Percentiles rank a stretch among this genome's conserved stretches.
Conservation (phyloP, 2,113 vertebrate species). For the Epinephelus fuscoguttatus region DNA sequence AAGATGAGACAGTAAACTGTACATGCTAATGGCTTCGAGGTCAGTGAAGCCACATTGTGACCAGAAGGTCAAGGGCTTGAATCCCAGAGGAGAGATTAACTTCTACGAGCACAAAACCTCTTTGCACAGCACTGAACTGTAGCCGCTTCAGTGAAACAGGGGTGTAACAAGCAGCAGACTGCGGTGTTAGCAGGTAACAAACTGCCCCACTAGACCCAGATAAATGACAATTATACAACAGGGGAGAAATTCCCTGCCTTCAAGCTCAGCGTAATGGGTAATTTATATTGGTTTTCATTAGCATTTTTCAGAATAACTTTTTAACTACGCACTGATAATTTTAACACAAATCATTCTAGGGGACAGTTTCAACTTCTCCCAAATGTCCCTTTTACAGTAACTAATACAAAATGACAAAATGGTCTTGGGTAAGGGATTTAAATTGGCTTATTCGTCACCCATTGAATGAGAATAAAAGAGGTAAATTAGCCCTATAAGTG, state of each 20-base stretch:
- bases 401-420: conserved; percentile 44
- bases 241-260: conserved; percentile 1
- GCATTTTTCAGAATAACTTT: conserved; percentile 42
- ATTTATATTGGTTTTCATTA: conserved; percentile 48
- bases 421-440: conserved; percentile 20
- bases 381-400: conserved; percentile 28
- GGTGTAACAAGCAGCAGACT: neutral
- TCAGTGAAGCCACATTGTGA: conserved; percentile 14
- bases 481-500: conserved; percentile 37
- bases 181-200: conserved; percentile 15
- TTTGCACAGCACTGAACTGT: conserved; percentile 18
- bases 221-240: conserved; percentile 11
- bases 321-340: conserved; percentile 15
- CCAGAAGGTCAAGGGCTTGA: conserved; percentile 31
- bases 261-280: conserved; percentile 25
- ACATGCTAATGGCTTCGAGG: conserved; percentile 35
- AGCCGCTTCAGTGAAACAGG: neutral
- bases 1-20: conserved; percentile 21
- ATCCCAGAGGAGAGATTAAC: conserved; percentile 22
- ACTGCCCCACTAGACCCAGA: conserved; percentile 41
- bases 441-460: conserved; percentile 38
- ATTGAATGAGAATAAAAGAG: conserved; percentile 45
- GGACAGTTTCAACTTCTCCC: conserved; percentile 38
- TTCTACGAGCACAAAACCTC: neutral
- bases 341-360: conserved; percentile 23